Conservation (phyloP, 2,113 vertebrate species). For the Choloepus hoffmanni region DNA sequence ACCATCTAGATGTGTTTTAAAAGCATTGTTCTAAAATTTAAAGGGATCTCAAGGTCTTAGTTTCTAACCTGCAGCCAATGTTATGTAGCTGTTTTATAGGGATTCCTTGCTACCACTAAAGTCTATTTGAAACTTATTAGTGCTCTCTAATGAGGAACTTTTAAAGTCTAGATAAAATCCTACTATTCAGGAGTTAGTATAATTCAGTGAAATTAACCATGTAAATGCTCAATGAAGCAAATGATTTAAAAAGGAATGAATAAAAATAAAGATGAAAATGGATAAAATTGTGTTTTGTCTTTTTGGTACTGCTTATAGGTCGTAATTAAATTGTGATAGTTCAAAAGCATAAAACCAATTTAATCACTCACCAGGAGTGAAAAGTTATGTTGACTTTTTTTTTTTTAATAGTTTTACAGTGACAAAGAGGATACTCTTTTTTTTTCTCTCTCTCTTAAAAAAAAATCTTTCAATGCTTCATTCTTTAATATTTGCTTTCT, state of each 20-base stretch:
- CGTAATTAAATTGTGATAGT: neutral
- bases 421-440: neutral
- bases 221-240: slow-evolving; percentile 65
- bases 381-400: neutral
- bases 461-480: neutral
- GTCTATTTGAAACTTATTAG: slow-evolving; percentile 56
- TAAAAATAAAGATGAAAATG: slow-evolving; percentile 63
- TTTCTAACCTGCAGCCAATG: slow-evolving; percentile 27
- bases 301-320: neutral
- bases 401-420: neutral
- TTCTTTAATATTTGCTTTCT: neutral
- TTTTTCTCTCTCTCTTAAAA: neutral
- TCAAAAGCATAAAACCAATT: neutral
- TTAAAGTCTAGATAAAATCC: slow-evolving; percentile 62
- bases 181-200: slow-evolving; percentile 61
- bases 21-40: slow-evolving; percentile 13
- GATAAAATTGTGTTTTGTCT: slow-evolving; percentile 56
- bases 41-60: neutral
- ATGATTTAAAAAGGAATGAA: slow-evolving; percentile 68
- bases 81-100: slow-evolving; percentile 14
- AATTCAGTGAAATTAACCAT: slow-evolving; percentile 75
- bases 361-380: neutral
- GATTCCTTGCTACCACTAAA: slow-evolving; percentile 6
- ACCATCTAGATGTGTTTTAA: neutral
- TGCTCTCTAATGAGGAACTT: slow-evolving; percentile 57